Percentiles rank a stretch among this genome's conserved stretches.
phyloP scores from a whole-genome alignment of 2,113 vertebrate genomes.

The Mus spicilegus region DNA sequence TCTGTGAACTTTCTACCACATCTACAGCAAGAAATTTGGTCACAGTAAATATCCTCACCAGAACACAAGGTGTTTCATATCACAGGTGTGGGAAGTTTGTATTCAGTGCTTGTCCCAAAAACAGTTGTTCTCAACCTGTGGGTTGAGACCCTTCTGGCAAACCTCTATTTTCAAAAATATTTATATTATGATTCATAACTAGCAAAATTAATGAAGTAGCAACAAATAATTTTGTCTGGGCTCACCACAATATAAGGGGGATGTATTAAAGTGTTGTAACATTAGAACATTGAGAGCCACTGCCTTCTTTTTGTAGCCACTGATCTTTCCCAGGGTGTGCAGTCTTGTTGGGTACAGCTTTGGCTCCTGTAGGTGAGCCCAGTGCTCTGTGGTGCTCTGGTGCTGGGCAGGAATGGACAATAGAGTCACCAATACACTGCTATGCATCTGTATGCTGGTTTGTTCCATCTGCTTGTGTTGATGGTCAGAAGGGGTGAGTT shows the following conservation, averaged over 20 bases:
- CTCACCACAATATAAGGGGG: not conserved
- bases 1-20: not conserved
- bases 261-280: not conserved
- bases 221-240: not conserved
- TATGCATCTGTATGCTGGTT: not conserved
- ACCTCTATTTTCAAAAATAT: not conserved
- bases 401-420: not conserved
- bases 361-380: too few relatives aligned
- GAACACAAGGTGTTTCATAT: not conserved
- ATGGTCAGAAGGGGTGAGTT: not conserved
- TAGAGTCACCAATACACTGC: not conserved
- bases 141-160: not conserved
- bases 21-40: not conserved
- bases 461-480: not conserved
- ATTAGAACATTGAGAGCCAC: not conserved
- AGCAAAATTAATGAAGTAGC: not conserved
- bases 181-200: not conserved
- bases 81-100: not conserved
- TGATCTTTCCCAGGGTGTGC: not conserved
- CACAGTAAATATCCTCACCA: not conserved
- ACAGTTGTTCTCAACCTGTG: not conserved
- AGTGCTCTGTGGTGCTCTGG: not conserved
- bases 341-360: not conserved
- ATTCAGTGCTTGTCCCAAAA: slow-evolving; percentile 6
- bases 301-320: not conserved